A percentile compares a stretch with the other conserved stretches of the same genome.
Conservation (phyloP, 2,888 invertebrate genomes). For the Patella ulyssiponensis region DNA sequence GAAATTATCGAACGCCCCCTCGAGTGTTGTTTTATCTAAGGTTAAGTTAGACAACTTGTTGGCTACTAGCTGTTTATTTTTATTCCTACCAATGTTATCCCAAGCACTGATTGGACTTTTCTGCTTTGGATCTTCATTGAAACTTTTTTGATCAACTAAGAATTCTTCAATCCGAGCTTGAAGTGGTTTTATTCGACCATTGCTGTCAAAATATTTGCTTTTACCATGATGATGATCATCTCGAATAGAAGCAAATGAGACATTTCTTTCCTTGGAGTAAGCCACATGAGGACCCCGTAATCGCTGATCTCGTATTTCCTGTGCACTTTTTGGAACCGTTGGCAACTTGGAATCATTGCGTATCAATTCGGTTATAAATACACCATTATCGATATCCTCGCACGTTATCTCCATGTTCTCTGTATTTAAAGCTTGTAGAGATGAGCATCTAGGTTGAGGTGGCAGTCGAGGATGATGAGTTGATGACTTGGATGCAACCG, state of each 20-base stretch:
- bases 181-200: slow-evolving; percentile 11
- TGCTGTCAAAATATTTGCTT: neutral
- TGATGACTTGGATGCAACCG: neutral
- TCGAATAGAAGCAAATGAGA: neutral
- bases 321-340: neutral
- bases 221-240: neutral
- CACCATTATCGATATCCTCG: neutral
- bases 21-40: slow-evolving; percentile 41
- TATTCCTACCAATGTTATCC: neutral
- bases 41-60: slow-evolving; percentile 33
- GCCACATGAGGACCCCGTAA: neutral
- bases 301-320: neutral
- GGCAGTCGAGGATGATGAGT: neutral
- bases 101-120: neutral
- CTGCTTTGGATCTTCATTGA: slow-evolving; percentile 23
- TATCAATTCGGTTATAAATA: neutral
- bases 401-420: neutral
- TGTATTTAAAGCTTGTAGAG: neutral
- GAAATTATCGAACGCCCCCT: slow-evolving; percentile 53
- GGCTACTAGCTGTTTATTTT: slow-evolving; percentile 29
- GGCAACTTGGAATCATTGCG: neutral
- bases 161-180: slow-evolving; percentile 32
- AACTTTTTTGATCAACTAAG: slow-evolving; percentile 27
- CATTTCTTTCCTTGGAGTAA: too few species aligned
- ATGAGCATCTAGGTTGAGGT: neutral